Evolutionary conservation across 2,888 invertebrate genomes (phyloP), one percentile per base, ranked within the genome.

Genomic region (Bibio marci): DNA sequence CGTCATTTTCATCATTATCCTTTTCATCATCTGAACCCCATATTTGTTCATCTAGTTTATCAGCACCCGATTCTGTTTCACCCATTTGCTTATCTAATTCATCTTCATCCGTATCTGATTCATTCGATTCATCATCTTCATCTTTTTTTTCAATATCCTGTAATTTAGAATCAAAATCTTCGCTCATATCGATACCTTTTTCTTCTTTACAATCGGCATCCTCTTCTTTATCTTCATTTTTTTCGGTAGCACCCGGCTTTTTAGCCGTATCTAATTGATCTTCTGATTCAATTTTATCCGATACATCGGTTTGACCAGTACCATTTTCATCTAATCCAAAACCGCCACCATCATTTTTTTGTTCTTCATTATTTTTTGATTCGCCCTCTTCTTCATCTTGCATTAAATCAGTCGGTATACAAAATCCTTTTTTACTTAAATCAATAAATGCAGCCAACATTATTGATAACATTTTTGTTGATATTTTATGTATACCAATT

Each of bases 71-170:
- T 45, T 82, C 87, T 0, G 86, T 85, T 41, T 97, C 90, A 17
- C 94, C 97, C 88, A 97, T 92, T 67, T 95, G 81, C 56, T 95
- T 92, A 47, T 95, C 92, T 3, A 82, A 66, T 48, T 95, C 83
- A 15, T 85, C 80, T 44, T 80, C 74, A 12, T 80, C 22, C 22
- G 22, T 70, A 12, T 79, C 69, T 1, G 72, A 72, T 17, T 76
- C 70, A 4, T 75, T 73, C 1, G 58, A 62, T 41, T 71, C 70
- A 62, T 58, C 56, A 37, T 70, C 66, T n/a, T 70, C 65, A 15
- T 64, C 65, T 30, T 67, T 70, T 44, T 76, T 70, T 3, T 83
- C 80, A 13, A 81, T 62, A 52, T 92, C 79, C 46, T 63, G 57
- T 41, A 81, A 59, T 57, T 86, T 80, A 1, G 82, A 87, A 41